Percentiles rank a stretch among this genome's conserved stretches.
Conservation (phyloP, 2,113 vertebrate genomes). For the Ginglymostoma cirratum region DNA sequence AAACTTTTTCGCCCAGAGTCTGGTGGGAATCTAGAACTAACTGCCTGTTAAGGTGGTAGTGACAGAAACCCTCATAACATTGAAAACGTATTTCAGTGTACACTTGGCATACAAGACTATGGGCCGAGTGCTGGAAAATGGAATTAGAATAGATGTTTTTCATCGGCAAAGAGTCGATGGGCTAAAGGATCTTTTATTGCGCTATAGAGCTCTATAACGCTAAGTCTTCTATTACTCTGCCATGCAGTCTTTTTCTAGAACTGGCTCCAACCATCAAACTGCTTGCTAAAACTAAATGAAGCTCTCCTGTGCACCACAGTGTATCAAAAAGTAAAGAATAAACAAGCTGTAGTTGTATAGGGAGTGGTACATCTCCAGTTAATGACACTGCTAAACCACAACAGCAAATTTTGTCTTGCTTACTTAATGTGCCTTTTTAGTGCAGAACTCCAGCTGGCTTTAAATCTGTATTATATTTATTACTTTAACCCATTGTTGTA, state of each 20-base stretch:
- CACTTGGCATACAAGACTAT: no score
- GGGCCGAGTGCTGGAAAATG: no score
- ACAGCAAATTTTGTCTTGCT: background rate
- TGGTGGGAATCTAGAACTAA: no score
- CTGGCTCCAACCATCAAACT: background rate
- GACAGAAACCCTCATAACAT: no score
- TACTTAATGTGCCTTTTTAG: no score
- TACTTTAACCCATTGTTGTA: background rate
- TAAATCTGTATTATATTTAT: background rate
- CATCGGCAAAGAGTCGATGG: no score
- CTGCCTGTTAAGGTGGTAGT: no score
- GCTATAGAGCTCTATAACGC: no score
- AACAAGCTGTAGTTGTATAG: background rate
- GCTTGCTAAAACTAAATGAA: background rate
- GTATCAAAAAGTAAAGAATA: background rate
- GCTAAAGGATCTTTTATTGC: no score
- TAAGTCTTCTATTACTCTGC: background rate
- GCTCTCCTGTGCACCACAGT: background rate
- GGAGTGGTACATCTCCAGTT: constrained; percentile 13
- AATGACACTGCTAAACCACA: background rate
- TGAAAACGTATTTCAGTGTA: no score
- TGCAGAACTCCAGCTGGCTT: background rate
- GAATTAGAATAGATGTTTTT: no score
- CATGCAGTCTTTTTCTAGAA: background rate
- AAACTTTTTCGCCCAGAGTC: no score